Evolutionary conservation across 2,113 vertebrate genomes (phyloP), one percentile per base, ranked within the genome.

Genomic region (Leptosomus discolor): DNA sequence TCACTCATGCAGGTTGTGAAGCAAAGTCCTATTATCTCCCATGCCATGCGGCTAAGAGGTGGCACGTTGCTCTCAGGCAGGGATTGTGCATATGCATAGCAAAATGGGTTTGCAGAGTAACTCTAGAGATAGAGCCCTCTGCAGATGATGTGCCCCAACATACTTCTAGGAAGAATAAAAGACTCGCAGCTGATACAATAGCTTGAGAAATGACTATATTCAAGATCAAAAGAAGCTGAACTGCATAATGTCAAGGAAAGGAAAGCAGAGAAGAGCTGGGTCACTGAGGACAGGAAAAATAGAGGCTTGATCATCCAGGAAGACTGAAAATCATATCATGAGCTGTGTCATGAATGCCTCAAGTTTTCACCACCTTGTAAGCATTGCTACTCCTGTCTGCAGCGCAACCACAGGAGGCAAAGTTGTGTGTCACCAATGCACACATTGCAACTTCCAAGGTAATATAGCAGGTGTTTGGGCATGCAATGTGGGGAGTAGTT

Each of bases 191-290:
- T 90, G 85, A 73, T 85, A 96, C 67, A 94, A 82, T 88, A 90
- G 81, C 82, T 83, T 53, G 63, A 94, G 93, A 95, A 95, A 96
- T 83, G 2, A 67, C 90, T 94, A 60, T 65, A 88, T 65, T 92
- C 75, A 83, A 80, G 88, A 92, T 92, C 63, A 93, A 96, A 94
- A 88, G 74, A 67, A 77, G 58, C 63, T 92, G 92, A 94, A 90
- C 87, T 88, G 65, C 39, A 50, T 79, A 79, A 82, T 90, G 88
- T 90, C 93, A 94, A 91, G 80, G 90, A 94, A 96, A 78, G 69
- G 74, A 87, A 94, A 92, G 74, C 64, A 91, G 45, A 82, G 78
- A 76, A 84, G 74, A 85, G 61, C 37, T 80, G 29, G 74, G 63
- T 94, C 90, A 79, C 65, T 13, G 61, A 94, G 65, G 45, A 95